Evolutionary conservation across 2,113 vertebrate genomes (phyloP), one percentile per base, ranked within the genome.

Genomic region (Limnothrissa miodon): DNA sequence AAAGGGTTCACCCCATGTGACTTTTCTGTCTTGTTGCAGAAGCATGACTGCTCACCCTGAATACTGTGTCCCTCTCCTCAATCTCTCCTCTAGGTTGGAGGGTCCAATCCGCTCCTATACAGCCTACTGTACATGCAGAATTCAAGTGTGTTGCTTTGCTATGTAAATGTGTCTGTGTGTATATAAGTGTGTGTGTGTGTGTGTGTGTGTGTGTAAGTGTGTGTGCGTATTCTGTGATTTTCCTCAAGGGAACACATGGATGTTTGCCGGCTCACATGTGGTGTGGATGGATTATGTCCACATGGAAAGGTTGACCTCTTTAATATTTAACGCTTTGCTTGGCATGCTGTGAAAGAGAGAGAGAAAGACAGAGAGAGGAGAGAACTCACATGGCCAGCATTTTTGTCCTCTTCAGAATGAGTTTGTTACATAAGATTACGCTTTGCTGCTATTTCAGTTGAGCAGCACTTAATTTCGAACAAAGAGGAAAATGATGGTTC

Each of bases 221-320:
- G 66, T 74, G 66, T 74, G 25, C 17, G 10, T 74, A 33, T 74
- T 39, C 13, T 74, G 11, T 46, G 13, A 80, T 21, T 44, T 33
- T 36, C 66, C 66, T 74, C 66, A 15, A 74, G 66, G 66, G 66
- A 74, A 19, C 29, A 17, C 66, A 74, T 74, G 66, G 33, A 74
- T 74, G 66, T 36, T 74, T 74, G 66, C 33, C 25, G 66, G 29
- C 66, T 74, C 66, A 74, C 29, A 74, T 74, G 66, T 74, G 66
- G 66, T 33, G 25, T 74, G 66, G 66, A 15, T 74, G 33, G 66
- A 74, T 74, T 74, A 74, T 74, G 66, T 74, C 66, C 66, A 74
- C 66, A 74, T 74, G 66, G 66, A 74, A 74, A 74, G 66, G 66
- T 74, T 74, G 66, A 74, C 66, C 66, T 74, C 66, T 74, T 70